Evolutionary conservation across 2,113 vertebrate genomes (phyloP).

Genomic region (Coturnix japonica): DNA sequence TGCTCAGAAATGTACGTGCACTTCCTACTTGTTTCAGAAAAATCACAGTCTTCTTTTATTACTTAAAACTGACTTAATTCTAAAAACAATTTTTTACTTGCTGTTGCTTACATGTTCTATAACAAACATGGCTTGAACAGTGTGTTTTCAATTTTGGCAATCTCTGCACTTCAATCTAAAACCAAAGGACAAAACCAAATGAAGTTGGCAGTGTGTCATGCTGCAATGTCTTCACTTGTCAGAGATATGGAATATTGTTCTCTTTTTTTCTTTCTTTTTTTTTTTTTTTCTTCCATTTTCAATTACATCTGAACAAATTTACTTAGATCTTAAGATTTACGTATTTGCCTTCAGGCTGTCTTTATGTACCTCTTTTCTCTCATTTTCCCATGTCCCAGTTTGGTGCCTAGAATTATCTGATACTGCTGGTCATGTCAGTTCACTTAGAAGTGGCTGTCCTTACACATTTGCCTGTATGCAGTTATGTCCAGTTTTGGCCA

Average conservation of each 20-base stretch:
- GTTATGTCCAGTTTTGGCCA: background rate
- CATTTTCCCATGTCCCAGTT: background rate
- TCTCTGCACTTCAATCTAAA: background rate
- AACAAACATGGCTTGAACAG: background rate
- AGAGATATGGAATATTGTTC: background rate
- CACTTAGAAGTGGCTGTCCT: background rate
- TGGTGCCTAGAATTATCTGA: background rate
- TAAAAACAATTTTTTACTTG: background rate
- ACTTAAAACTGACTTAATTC: background rate
- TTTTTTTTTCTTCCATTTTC: background rate
- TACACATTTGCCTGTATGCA: background rate
- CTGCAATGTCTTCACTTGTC: background rate
- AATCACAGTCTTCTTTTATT: background rate
- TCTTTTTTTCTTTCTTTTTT: fast-evolving
- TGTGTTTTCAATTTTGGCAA: background rate
- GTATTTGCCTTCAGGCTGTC: background rate
- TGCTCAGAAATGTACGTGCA: background rate
- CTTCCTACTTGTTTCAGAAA: background rate
- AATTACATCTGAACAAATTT: background rate
- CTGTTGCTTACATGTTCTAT: background rate
- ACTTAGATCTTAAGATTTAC: background rate
- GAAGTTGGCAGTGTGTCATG: background rate
- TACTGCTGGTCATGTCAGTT: background rate
- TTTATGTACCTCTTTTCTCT: background rate
- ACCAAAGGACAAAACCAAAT: background rate